Conservation (phyloP, 1,140 invertebrate genomes). For the Lutraria rhynchaena region DNA sequence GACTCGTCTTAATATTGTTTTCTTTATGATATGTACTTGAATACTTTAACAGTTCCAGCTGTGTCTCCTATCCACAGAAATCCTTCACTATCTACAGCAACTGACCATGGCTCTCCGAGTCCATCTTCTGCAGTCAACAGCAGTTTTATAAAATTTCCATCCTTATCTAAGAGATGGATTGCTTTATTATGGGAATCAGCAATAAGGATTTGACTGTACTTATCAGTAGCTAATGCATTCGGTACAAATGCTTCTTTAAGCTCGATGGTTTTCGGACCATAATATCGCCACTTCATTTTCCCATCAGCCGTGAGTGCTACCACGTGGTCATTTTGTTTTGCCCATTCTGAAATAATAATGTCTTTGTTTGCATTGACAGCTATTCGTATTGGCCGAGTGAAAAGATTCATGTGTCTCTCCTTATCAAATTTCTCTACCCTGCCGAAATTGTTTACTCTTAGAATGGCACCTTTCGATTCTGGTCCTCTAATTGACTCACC, state of each 20-base stretch:
- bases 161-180: slow-evolving; percentile 47
- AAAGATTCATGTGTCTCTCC: slow-evolving; percentile 25
- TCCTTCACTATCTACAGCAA: slow-evolving; percentile 50
- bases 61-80: slow-evolving; percentile 58
- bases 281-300: slow-evolving; percentile 54
- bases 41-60: slow-evolving; percentile 38
- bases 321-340: slow-evolving; percentile 54
- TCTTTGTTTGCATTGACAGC: slow-evolving; percentile 51
- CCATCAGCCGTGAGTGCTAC: slow-evolving; percentile 41
- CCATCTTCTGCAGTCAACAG: slow-evolving; percentile 51
- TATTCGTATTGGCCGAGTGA: slow-evolving; percentile 46
- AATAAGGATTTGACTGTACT: slow-evolving; percentile 49
- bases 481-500: slow-evolving; percentile 44
- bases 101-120: slow-evolving; percentile 55
- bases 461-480: slow-evolving; percentile 50
- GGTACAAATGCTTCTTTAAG: slow-evolving; percentile 43
- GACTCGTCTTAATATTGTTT: too few relatives aligned
- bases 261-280: slow-evolving; percentile 46
- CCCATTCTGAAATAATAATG: slow-evolving; percentile 55
- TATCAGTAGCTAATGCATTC: slow-evolving; percentile 47
- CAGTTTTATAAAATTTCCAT: slow-evolving; percentile 53
- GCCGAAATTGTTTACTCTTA: slow-evolving; percentile 49
- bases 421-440: slow-evolving; percentile 54
- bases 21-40: slow-evolving; percentile 57
- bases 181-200: slow-evolving; percentile 54